Conservation (phyloP, 23 tunicate species). For the Trididemnum miniatum region DNA sequence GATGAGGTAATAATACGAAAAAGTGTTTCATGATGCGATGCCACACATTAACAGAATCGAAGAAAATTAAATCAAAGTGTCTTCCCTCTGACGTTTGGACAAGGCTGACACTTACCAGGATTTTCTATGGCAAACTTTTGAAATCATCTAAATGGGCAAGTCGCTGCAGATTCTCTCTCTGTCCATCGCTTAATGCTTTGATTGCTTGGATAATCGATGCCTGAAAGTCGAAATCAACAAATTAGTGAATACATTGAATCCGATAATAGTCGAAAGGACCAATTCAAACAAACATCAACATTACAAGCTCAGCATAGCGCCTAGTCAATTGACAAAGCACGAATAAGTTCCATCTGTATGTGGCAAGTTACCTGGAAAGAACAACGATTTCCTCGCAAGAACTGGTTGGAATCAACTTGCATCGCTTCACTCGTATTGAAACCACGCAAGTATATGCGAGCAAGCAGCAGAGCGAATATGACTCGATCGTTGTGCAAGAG, state of each 20-base stretch:
- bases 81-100: too few species aligned
- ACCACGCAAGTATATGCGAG: slow-evolving; percentile 71
- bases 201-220: slow-evolving; percentile 7
- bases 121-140: slow-evolving; percentile 61
- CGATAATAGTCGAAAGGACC: too few species aligned
- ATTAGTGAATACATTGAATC: too few species aligned
- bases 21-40: too few species aligned
- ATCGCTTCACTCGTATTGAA: slow-evolving; percentile 55
- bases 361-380: slow-evolving; percentile 50
- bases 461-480: slow-evolving; percentile 76
- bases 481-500: slow-evolving; percentile 91
- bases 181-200: slow-evolving; percentile 31
- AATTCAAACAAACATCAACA: too few species aligned
- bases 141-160: slow-evolving; percentile 64
- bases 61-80: too few species aligned
- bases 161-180: slow-evolving; percentile 64
- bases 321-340: too few species aligned
- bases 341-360: too few species aligned
- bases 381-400: slow-evolving; percentile 78
- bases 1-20: too few species aligned
- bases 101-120: slow-evolving; percentile 45
- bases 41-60: too few species aligned
- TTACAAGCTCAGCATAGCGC: too few species aligned
- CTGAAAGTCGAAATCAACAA: too few species aligned
- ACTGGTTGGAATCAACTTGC: slow-evolving; percentile 79